Evolutionary conservation across 2,888 invertebrate genomes (phyloP).

Genomic region (Chironomus tentans): DNA sequence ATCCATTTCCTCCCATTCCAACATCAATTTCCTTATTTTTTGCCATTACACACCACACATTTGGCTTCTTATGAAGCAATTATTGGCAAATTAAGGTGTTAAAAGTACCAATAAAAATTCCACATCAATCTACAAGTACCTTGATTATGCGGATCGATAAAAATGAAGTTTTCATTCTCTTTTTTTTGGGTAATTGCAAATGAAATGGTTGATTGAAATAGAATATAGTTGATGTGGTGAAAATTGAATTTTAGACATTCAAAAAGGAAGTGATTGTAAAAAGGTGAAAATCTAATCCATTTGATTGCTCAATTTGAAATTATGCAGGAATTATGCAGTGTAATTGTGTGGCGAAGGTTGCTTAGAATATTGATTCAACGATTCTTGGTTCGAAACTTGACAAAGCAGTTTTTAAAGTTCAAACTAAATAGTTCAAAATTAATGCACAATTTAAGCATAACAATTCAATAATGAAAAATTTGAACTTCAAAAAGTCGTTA

Average conservation of each 20-base stretch:
- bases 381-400: no score
- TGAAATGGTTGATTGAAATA: not conserved
- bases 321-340: no score
- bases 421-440: no score
- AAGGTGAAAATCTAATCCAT: no score
- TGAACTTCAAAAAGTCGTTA: no score
- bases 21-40: not conserved
- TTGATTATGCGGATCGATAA: not conserved
- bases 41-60: not conserved
- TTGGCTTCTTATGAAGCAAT: slow-evolving; percentile 3
- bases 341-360: no score
- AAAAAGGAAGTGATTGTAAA: no score
- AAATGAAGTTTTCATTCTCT: not conserved
- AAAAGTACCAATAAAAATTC: not conserved
- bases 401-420: no score
- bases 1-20: not conserved
- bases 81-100: not conserved
- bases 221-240: not conserved
- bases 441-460: no score
- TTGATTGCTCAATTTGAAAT: no score
- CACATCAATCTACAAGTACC: not conserved
- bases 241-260: not conserved
- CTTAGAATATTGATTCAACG: no score
- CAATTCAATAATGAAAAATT: no score
- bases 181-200: not conserved